These are phyloP conservation scores for Nematolebias whitei DNA, from an alignment of 2,113 vertebrate genomes.

Conservation along the genomic window DNA sequence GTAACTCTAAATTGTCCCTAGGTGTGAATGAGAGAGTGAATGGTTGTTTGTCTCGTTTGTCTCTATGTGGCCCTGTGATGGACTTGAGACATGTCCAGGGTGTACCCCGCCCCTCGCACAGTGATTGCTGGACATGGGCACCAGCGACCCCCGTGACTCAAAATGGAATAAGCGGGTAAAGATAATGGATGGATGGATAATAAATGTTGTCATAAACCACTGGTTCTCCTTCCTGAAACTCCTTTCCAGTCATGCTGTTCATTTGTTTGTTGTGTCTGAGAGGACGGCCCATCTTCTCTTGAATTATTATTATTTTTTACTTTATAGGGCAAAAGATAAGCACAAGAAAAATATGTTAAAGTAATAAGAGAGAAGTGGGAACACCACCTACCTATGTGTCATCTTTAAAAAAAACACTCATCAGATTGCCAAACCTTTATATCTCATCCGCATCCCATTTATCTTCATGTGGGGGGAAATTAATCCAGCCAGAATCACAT, in stretches of 20 bases:
- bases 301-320: constrained; percentile 46
- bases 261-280: constrained; percentile 58
- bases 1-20: too few relatives aligned
- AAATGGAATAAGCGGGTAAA: too few relatives aligned
- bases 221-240: constrained; percentile 50
- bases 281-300: constrained; percentile 39
- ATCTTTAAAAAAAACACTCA: constrained; percentile 22
- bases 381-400: not conserved
- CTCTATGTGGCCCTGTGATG: too few relatives aligned
- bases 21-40: too few relatives aligned
- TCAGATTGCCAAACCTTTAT: constrained; percentile 15
- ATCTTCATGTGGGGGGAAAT: constrained; percentile 32
- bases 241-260: constrained; percentile 62
- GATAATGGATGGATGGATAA: too few relatives aligned
- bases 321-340: constrained; percentile 21
- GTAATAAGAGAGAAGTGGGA: constrained; percentile 31
- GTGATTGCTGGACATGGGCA: too few relatives aligned
- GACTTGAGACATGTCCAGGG: too few relatives aligned
- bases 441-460: constrained; percentile 21
- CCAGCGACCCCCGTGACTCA: too few relatives aligned
- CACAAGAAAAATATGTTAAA: constrained; percentile 10
- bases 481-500: constrained; percentile 18
- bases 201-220: constrained; percentile 65
- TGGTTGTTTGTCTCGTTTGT: too few relatives aligned
- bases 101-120: too few relatives aligned